Evolutionary conservation across 2,113 vertebrate genomes (phyloP).

Genomic region (Neotoma lepida): DNA sequence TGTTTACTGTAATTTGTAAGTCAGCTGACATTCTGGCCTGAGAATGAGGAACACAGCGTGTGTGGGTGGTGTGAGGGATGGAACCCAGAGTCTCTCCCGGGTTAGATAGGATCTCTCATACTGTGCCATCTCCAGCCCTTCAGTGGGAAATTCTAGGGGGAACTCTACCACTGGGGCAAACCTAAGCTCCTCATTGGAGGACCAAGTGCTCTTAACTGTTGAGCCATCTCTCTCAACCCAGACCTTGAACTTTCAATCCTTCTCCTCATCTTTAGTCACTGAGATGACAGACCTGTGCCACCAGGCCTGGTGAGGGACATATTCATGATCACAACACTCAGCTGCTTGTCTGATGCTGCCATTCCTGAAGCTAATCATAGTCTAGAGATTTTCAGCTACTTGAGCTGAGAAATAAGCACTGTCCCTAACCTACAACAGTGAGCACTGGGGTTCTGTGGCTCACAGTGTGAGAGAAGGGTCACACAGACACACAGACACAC

Average conservation of each 20-base stretch:
- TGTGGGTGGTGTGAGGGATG: too few relatives aligned
- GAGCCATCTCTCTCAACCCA: background rate
- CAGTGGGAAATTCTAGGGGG: background rate
- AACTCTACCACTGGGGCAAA: background rate
- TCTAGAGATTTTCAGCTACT: background rate
- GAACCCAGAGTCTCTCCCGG: background rate
- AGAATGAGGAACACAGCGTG: background rate
- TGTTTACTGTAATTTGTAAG: background rate
- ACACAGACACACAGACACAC: background rate
- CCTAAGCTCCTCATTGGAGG: background rate
- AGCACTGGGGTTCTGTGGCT: background rate
- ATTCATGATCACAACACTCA: background rate
- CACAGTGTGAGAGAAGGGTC: background rate
- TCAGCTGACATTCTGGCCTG: background rate
- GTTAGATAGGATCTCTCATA: background rate
- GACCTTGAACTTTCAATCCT: background rate
- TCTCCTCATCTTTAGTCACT: background rate
- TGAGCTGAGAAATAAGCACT: background rate
- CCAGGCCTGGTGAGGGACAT: background rate
- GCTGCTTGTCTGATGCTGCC: background rate
- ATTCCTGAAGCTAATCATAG: background rate
- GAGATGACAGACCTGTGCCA: background rate
- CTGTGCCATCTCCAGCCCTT: background rate
- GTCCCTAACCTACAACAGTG: background rate
- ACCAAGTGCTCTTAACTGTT: background rate